Conservation (phyloP, 2,888 invertebrate genomes). For the Drosophila falleni region DNA sequence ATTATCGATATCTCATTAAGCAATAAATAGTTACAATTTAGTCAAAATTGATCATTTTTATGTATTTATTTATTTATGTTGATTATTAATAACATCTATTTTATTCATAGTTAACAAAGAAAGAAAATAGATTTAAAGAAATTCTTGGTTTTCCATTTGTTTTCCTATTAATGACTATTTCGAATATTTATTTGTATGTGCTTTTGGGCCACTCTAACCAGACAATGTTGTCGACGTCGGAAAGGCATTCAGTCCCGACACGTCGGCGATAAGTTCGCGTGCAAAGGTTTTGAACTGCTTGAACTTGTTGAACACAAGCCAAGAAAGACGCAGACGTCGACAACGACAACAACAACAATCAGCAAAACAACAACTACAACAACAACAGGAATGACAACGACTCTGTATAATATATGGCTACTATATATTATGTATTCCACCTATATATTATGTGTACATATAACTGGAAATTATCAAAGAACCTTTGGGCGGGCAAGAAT, state of each 20-base stretch:
- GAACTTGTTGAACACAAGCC: conserved; percentile 70
- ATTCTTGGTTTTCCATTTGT: no score
- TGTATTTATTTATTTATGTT: no score
- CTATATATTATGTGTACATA: conserved; percentile 38
- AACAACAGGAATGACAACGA: conserved; percentile 3
- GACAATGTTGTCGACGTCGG: conserved; percentile 38
- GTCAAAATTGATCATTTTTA: no score
- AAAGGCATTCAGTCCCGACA: not conserved
- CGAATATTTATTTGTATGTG: not conserved
- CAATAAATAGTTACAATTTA: no score
- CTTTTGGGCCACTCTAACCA: conserved; percentile 63
- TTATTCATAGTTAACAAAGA: no score
- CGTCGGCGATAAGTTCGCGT: conserved; percentile 75
- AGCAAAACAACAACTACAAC: not conserved
- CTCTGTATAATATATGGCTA: conserved; percentile 40
- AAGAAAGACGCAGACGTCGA: conserved; percentile 19
- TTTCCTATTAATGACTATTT: no score
- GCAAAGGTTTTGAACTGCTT: conserved; percentile 80
- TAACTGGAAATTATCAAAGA: conserved; percentile 54
- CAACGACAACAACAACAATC: conserved; percentile 5
- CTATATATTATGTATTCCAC: conserved; percentile 47
- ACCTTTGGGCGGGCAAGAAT: conserved; percentile 32
- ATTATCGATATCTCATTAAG: no score
- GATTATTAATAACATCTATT: no score
- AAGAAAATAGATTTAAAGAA: no score